These are phyloP conservation scores for Chaenocephalus aceratus DNA, from an alignment of 2,113 vertebrate genomes.

Conservation along the genomic window DNA sequence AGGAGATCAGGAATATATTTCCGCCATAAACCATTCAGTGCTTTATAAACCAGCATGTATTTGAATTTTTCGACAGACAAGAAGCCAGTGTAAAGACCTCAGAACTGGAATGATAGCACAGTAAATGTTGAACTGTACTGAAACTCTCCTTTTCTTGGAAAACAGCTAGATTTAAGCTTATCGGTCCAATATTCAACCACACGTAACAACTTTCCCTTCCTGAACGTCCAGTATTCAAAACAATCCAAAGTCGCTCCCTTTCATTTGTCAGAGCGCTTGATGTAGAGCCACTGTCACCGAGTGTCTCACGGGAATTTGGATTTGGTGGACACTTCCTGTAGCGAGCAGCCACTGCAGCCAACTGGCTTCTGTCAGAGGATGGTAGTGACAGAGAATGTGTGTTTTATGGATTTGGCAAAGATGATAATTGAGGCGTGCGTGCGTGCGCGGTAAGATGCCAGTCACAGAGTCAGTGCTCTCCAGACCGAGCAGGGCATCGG, in stretches of 20 bases:
- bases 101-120: too few relatives aligned
- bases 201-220: neutral
- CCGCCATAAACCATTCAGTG: too few relatives aligned
- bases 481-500: constrained; percentile 40
- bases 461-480: constrained; percentile 50
- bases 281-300: constrained; percentile 23
- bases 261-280: constrained; percentile 29
- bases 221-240: constrained; percentile 12
- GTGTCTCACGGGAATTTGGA: constrained; percentile 62
- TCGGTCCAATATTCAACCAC: constrained; percentile 26
- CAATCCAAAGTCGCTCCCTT: constrained; percentile 21
- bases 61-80: too few relatives aligned
- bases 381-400: constrained; percentile 55
- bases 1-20: too few relatives aligned
- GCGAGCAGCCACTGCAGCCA: constrained; percentile 57
- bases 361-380: constrained; percentile 51
- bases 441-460: constrained; percentile 61
- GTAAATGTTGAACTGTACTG: neutral
- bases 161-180: neutral
- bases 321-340: constrained; percentile 39
- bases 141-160: constrained; percentile 3
- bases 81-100: too few relatives aligned
- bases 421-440: constrained; percentile 59
- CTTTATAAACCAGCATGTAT: too few relatives aligned
- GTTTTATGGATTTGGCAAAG: constrained; percentile 72